These are phyloP conservation scores for Nasonia vitripennis DNA, from an alignment of 1,140 invertebrate genomes.

Conservation along the genomic window DNA sequence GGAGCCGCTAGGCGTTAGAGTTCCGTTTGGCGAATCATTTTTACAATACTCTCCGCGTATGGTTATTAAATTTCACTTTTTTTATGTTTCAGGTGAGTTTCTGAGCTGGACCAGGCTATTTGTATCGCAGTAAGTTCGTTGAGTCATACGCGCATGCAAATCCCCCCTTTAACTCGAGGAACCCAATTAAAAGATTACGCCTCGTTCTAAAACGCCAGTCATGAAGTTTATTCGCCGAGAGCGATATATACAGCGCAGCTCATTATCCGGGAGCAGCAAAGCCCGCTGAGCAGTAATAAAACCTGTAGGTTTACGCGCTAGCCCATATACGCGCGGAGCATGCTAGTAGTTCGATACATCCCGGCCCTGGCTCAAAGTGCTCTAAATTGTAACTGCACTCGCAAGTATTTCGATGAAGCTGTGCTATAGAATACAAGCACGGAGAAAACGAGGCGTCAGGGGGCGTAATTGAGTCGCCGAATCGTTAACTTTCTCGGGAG, in stretches of 20 bases:
- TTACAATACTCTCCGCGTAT: not conserved
- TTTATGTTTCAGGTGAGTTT: slow-evolving; percentile 9
- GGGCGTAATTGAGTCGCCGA: slow-evolving; percentile 49
- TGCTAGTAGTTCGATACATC: not conserved
- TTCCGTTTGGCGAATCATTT: not conserved
- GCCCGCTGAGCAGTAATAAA: not conserved
- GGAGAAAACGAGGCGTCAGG: slow-evolving; percentile 4
- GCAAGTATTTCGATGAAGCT: slow-evolving; percentile 20
- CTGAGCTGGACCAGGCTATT: not conserved
- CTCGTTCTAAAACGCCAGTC: not conserved
- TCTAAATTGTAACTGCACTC: slow-evolving; percentile 25
- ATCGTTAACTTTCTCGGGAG: slow-evolving; percentile 51
- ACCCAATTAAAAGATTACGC: not conserved
- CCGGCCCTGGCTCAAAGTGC: not conserved
- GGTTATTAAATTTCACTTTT: not conserved
- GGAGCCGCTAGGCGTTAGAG: no score
- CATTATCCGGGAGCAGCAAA: not conserved
- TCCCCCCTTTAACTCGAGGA: not conserved
- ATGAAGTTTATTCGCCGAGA: not conserved
- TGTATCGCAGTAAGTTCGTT: not conserved
- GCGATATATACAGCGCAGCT: not conserved
- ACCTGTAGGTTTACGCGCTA: not conserved
- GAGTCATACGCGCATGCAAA: not conserved
- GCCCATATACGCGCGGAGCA: not conserved
- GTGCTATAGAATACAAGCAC: no score